These are phyloP conservation scores for Dasyurus viverrinus DNA, from an alignment of 2,113 vertebrate genomes.

Conservation along the genomic window DNA sequence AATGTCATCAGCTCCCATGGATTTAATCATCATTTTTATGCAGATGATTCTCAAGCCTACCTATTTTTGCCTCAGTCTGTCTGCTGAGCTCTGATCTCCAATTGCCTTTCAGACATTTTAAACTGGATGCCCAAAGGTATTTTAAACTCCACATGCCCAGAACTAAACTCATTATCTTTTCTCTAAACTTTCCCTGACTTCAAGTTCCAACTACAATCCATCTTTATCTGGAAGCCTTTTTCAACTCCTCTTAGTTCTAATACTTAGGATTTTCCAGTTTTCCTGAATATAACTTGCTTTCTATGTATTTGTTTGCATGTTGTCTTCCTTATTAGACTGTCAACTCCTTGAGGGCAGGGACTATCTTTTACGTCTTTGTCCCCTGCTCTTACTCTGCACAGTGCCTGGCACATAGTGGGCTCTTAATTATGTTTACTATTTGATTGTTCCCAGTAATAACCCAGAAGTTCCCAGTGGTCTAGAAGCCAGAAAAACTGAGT, in stretches of 20 bases:
- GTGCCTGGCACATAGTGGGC: background rate
- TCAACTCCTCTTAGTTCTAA: background rate
- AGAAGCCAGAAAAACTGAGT: background rate
- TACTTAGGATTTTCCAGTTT: background rate
- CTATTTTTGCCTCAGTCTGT: background rate
- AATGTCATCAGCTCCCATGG: background rate
- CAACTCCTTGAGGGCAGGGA: background rate
- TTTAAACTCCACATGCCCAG: background rate
- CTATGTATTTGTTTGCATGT: background rate
- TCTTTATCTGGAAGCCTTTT: background rate
- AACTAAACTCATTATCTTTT: background rate
- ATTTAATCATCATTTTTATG: background rate
- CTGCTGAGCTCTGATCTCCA: background rate
- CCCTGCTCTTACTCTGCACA: background rate
- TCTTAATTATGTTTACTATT: background rate
- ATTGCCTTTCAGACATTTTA: background rate
- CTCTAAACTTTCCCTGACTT: background rate
- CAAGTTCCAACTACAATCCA: background rate
- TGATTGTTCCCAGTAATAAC: background rate
- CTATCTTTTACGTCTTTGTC: background rate
- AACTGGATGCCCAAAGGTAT: background rate
- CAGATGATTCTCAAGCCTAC: background rate
- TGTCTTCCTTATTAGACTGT: background rate
- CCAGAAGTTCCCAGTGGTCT: background rate
- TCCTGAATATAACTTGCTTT: background rate